Conservation (phyloP, 1,140 invertebrate species). For the Geopemphigus sp. region DNA sequence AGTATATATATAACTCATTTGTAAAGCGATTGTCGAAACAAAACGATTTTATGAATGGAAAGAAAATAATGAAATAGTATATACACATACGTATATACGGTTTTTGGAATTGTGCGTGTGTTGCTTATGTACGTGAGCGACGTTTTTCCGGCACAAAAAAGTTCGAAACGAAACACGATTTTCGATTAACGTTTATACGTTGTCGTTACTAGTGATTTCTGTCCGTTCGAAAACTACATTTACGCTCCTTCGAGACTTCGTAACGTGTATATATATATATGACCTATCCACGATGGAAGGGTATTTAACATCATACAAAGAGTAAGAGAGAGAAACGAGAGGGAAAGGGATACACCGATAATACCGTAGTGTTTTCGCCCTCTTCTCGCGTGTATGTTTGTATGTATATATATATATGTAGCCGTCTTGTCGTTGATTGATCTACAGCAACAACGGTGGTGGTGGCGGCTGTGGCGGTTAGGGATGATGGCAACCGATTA, state of each 20-base stretch:
- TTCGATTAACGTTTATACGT: not conserved
- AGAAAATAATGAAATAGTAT: constrained; percentile 30
- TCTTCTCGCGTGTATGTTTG: not conserved
- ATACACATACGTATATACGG: not conserved
- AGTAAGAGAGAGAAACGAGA: no score
- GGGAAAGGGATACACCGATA: constrained; percentile 6
- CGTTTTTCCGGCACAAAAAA: not conserved
- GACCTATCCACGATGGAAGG: not conserved
- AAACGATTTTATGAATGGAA: constrained; percentile 11
- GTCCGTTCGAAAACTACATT: constrained; percentile 10
- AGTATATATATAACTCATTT: constrained; percentile 25
- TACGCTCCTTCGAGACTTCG: not conserved
- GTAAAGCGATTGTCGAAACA: constrained; percentile 43
- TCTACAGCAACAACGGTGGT: not conserved
- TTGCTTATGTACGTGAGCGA: not conserved
- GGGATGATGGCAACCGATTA: not conserved
- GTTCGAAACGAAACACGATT: not conserved
- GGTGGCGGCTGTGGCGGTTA: no score
- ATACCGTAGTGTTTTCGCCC: not conserved
- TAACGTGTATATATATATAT: not conserved
- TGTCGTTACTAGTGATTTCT: not conserved
- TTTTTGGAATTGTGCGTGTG: no score
- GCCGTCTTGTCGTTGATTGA: constrained; percentile 25
- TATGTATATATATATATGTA: not conserved
- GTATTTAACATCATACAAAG: not conserved